phyloP scores from a whole-genome alignment of 2,113 vertebrate species.

The Herpailurus yagouaroundi region DNA sequence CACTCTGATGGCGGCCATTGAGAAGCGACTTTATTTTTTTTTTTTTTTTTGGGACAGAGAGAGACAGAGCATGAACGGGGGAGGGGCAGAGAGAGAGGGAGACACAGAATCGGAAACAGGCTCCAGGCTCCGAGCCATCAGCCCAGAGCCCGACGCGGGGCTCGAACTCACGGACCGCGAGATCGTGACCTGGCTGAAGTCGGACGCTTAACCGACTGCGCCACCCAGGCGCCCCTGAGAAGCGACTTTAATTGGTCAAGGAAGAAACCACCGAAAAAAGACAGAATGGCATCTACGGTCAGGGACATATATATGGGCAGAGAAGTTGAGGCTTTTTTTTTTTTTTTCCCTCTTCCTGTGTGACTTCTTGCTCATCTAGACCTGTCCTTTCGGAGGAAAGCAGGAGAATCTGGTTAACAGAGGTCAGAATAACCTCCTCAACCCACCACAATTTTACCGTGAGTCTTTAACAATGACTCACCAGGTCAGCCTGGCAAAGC shows the following conservation, averaged over 20 bases:
- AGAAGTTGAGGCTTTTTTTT: no score
- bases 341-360: background rate
- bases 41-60: no score
- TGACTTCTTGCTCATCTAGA: background rate
- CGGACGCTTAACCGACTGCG: no score
- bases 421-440: background rate
- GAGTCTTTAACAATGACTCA: background rate
- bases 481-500: background rate
- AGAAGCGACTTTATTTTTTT: background rate
- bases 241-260: background rate
- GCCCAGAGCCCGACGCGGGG: no score
- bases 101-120: no score
- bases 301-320: fast-evolving
- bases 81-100: no score
- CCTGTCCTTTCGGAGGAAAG: background rate
- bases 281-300: background rate
- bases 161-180: no score
- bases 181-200: no score
- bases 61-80: no score
- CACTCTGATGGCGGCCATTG: no score
- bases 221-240: no score
- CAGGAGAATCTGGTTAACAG: background rate
- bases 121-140: no score
- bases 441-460: background rate
- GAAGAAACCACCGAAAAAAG: background rate